These are phyloP conservation scores for Panthera tigris DNA, from an alignment of 2,113 vertebrate species.

Conservation along the genomic window DNA sequence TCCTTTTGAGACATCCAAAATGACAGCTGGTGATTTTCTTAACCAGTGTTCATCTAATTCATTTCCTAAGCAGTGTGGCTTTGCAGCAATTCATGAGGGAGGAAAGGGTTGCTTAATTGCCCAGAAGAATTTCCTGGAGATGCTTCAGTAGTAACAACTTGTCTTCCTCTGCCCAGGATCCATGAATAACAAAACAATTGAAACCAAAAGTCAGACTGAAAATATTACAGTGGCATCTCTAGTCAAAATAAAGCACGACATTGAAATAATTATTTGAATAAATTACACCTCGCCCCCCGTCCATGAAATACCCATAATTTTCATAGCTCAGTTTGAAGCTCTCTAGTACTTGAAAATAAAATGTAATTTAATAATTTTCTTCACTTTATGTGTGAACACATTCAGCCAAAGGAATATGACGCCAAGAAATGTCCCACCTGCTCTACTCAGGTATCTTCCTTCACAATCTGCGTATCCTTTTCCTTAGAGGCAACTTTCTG, in stretches of 20 bases:
- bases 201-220: slow-evolving; percentile 47
- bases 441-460: not conserved
- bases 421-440: not conserved
- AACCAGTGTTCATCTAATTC: slow-evolving; percentile 17
- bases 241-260: slow-evolving; percentile 41
- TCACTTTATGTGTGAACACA: slow-evolving; percentile 33
- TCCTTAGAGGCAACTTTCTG: not conserved
- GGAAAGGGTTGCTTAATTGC: slow-evolving; percentile 66
- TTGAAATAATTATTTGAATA: slow-evolving; percentile 42
- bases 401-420: not conserved
- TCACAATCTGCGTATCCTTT: not conserved
- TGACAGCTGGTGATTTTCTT: slow-evolving; percentile 24
- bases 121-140: slow-evolving; percentile 67
- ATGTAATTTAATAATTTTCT: slow-evolving; percentile 45
- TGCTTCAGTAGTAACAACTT: slow-evolving; percentile 43
- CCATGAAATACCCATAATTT: not conserved
- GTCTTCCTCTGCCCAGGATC: slow-evolving; percentile 48
- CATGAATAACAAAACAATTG: slow-evolving; percentile 68
- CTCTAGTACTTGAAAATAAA: not conserved
- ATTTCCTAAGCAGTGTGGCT: not conserved
- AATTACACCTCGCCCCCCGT: not conserved
- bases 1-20: not conserved
- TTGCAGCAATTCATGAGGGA: slow-evolving; percentile 14
- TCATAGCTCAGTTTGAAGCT: slow-evolving; percentile 23
- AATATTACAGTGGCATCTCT: not conserved